phyloP scores from a whole-genome alignment of 2,888 invertebrate species.

The Ichneumoninae sp. region DNA sequence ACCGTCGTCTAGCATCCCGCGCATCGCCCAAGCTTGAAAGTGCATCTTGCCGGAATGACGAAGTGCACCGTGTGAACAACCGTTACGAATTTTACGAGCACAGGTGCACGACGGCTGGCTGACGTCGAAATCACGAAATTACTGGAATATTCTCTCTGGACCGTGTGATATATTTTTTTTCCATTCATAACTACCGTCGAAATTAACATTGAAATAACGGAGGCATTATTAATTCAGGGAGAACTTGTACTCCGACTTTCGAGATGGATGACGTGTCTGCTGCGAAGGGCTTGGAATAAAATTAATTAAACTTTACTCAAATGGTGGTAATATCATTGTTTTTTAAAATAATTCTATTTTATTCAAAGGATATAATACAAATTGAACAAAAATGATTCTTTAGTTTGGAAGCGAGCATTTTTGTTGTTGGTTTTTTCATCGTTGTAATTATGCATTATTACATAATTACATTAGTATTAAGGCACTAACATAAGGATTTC shows the following conservation, averaged over 20 bases:
- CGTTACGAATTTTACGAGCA: conserved; percentile 10
- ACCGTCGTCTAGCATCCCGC: conserved; percentile 19
- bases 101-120: conserved; percentile 1
- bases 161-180: neutral
- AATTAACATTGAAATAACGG: conserved; percentile 2
- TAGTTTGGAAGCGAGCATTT: neutral
- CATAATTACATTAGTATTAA: too few relatives aligned
- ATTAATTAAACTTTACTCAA: neutral
- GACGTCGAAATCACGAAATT: conserved; percentile 17
- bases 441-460: neutral
- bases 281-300: neutral
- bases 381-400: neutral
- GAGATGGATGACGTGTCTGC: neutral
- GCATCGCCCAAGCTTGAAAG: conserved; percentile 41
- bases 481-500: too few relatives aligned
- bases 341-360: too few relatives aligned
- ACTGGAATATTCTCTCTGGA: conserved; percentile 2
- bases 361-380: too few relatives aligned
- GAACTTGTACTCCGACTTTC: neutral
- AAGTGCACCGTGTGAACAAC: conserved; percentile 31
- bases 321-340: too few relatives aligned
- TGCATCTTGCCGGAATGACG: conserved; percentile 43
- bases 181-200: neutral
- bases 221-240: neutral
- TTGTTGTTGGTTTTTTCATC: neutral